A percentile compares a stretch with the other conserved stretches of the same genome.
Conservation (phyloP, 2,113 vertebrate genomes). For the Erinaceus europaeus region DNA sequence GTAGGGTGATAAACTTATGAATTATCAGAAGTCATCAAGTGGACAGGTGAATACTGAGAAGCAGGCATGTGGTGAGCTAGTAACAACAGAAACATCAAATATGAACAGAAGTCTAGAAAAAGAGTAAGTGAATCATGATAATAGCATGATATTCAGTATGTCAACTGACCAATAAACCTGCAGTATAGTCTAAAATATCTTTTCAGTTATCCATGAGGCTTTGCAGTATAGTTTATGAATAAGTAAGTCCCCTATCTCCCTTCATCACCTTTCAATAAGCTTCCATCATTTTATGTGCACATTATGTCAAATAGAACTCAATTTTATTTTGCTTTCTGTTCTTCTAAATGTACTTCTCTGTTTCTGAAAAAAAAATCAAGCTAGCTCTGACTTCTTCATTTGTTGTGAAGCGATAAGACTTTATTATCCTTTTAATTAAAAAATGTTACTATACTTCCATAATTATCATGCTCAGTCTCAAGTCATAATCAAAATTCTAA, state of each 20-base stretch:
- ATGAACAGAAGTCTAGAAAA: not conserved
- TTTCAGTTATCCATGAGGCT: not conserved
- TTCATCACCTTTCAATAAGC: not conserved
- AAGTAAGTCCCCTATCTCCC: not conserved
- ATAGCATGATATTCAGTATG: not conserved
- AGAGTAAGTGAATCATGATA: not conserved
- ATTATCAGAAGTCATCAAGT: not conserved
- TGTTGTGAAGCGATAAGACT: no score
- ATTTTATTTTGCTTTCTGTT: not conserved
- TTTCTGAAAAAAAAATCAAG: not conserved
- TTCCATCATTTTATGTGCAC: not conserved
- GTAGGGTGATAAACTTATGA: not conserved
- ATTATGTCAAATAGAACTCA: not conserved
- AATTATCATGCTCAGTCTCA: not conserved
- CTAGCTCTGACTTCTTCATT: not conserved
- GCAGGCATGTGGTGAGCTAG: not conserved
- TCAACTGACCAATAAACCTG: not conserved
- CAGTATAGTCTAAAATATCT: not conserved
- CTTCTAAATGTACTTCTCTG: not conserved
- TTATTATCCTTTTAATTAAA: not conserved
- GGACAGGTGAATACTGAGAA: not conserved
- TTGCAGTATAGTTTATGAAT: not conserved
- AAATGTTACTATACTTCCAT: not conserved
- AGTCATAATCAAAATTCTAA: not conserved
- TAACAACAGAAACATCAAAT: not conserved